Conservation (phyloP, 2,113 vertebrate species). For the Daboia siamensis region DNA sequence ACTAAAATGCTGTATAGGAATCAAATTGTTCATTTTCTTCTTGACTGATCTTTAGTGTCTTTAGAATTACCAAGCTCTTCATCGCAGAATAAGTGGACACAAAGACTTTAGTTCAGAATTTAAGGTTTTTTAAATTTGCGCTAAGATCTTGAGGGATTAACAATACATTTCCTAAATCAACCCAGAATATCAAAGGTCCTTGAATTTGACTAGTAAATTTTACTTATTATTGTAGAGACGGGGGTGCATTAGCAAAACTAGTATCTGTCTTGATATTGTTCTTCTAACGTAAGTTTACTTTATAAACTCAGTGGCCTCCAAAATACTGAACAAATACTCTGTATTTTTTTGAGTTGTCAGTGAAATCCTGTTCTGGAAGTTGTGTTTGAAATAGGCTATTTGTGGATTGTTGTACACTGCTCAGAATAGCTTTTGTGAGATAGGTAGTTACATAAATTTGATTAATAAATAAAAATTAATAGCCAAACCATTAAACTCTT, state of each 20-base stretch:
- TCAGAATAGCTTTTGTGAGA: neutral
- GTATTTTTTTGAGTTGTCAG: neutral
- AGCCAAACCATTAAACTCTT: neutral
- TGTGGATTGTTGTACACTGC: neutral
- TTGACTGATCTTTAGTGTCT: neutral
- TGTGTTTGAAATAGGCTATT: neutral
- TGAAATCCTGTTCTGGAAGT: neutral
- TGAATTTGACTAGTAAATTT: neutral
- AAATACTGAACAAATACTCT: neutral
- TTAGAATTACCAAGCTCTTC: neutral
- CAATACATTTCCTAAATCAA: neutral
- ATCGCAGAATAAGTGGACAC: neutral
- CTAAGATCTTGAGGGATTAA: neutral
- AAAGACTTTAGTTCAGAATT: neutral
- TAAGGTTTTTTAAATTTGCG: neutral
- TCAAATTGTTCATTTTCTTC: neutral
- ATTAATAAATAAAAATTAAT: neutral
- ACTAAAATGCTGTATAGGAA: neutral
- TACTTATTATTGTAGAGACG: neutral
- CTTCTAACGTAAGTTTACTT: neutral
- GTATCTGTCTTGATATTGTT: neutral
- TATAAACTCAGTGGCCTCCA: neutral
- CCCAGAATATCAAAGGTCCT: neutral
- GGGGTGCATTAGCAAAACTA: neutral
- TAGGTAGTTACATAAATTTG: neutral